Evolutionary conservation across 2,113 vertebrate genomes (phyloP), one percentile per base, ranked within the genome.

Genomic region (Indicator maculatus): DNA sequence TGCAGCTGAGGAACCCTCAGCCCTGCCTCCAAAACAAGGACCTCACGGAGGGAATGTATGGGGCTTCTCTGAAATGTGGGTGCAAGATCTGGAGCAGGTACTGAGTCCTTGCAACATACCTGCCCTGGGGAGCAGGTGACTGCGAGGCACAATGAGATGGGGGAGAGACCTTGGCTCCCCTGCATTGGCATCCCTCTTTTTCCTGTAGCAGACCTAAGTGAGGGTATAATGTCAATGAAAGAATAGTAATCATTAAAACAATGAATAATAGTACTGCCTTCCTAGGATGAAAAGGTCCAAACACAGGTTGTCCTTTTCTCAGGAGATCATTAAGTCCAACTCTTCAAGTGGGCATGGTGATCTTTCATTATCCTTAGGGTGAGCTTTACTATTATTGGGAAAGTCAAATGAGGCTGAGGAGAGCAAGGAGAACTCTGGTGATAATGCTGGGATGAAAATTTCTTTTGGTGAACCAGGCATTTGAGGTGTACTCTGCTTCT

Each of bases 101-200:
- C 19, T 1, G 2, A 33, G 36, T 41, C 52, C 31, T 20, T 58
- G 39, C 1, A 3, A 50, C 20, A 7, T 21, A 9, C 15, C 44
- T 7, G 1, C 14, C 30, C 33, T 47, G 18, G 21, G 20, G 12
- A 75, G 30, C 23, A 13, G 44, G 13, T 6, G 11, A 30, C 58
- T 0, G 0, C 0, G 0, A 41, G 1, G 7, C 30, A 17, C 33
- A 66, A 36, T 30, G 45, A 60, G 21, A 24, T 50, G 21, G 8
- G 31, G 30, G 11, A 65, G 41, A 67, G 11, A 56, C 31, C 9
- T 64, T 59, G 31, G 44, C 16, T 76, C 38, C 45, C 19, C 47
- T 58, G 36, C 5, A 0, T 3, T 56, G 36, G 11, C 13, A 75
- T 31, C 14, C 17, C 24, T 78, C 19, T 38, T 74, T 44, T 14